phyloP scores from a whole-genome alignment of 2,888 invertebrate species.

The Synanthedon andrenaeformis region DNA sequence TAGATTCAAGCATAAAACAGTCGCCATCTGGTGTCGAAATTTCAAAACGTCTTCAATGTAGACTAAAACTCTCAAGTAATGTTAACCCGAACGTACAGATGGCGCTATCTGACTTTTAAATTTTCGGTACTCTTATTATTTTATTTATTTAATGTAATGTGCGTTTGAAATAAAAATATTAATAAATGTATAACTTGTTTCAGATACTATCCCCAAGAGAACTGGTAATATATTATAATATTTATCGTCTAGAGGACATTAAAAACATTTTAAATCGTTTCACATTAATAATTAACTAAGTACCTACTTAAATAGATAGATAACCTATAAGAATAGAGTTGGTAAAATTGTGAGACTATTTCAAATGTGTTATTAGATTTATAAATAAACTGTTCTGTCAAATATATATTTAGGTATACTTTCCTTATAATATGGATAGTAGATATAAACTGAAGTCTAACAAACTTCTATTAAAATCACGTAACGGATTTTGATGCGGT shows the following conservation, averaged over 20 bases:
- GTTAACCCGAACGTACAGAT: conserved; percentile 23
- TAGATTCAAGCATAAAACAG: conserved; percentile 1
- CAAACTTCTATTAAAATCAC: too few species aligned
- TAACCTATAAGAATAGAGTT: too few species aligned
- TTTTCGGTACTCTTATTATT: background rate
- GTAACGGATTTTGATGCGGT: too few species aligned
- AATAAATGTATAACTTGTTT: conserved; percentile 54
- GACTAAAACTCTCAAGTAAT: conserved; percentile 13
- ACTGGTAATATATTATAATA: conserved; percentile 46
- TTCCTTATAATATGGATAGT: too few species aligned
- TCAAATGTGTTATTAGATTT: too few species aligned
- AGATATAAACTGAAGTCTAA: too few species aligned
- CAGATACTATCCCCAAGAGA: conserved; percentile 69
- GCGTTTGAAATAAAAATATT: conserved; percentile 14
- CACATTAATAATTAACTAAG: too few species aligned
- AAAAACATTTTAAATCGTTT: too few species aligned
- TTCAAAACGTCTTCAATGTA: conserved; percentile 7
- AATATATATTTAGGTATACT: too few species aligned
- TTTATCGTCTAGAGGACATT: background rate
- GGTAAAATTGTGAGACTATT: too few species aligned
- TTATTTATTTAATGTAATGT: background rate
- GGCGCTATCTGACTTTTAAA: conserved; percentile 23
- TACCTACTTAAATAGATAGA: too few species aligned
- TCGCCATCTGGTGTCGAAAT: conserved; percentile 24
- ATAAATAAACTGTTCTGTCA: too few species aligned